phyloP scores from a whole-genome alignment of 2,888 invertebrate genomes.

The Allophyes oxyacanthae region DNA sequence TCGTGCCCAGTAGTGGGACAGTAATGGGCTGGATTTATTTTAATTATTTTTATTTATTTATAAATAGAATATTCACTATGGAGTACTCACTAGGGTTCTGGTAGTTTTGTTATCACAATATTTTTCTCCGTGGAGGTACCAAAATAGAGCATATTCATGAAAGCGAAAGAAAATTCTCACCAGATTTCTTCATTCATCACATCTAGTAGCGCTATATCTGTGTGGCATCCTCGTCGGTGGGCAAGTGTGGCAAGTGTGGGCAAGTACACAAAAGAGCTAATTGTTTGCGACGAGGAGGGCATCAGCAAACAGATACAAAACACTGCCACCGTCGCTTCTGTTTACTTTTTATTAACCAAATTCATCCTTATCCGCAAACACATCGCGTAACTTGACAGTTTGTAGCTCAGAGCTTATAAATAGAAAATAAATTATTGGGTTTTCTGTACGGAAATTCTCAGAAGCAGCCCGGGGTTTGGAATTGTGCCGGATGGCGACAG shows the following conservation, averaged over 20 bases:
- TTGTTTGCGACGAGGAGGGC: slow-evolving; percentile 74
- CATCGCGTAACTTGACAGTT: slow-evolving; percentile 45
- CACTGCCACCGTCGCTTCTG: slow-evolving; percentile 60
- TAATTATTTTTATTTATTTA: no score
- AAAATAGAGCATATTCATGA: no score
- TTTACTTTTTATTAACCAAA: slow-evolving; percentile 71
- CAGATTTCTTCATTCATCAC: slow-evolving; percentile 1
- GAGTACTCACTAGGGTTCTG: no score
- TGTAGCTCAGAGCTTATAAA: slow-evolving; percentile 7
- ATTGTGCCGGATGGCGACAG: no score
- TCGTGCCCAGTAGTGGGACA: no score
- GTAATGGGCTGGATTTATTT: no score
- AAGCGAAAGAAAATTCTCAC: no score
- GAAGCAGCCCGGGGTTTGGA: no score
- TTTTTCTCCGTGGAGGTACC: no score
- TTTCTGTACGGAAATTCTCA: no score
- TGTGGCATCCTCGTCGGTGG: slow-evolving; percentile 62
- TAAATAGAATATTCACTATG: no score
- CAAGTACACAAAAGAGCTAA: slow-evolving; percentile 79
- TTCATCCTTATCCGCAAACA: slow-evolving; percentile 55
- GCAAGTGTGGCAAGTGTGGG: slow-evolving; percentile 69
- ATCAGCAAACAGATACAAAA: slow-evolving; percentile 70
- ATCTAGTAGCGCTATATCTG: slow-evolving; percentile 51
- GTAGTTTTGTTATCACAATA: no score
- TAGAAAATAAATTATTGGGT: slow-evolving; percentile 23